A percentile compares a stretch with the other conserved stretches of the same genome.
Evolutionary conservation across 2,113 vertebrate genomes (phyloP).

Genomic region (Arothron firmamentum): DNA sequence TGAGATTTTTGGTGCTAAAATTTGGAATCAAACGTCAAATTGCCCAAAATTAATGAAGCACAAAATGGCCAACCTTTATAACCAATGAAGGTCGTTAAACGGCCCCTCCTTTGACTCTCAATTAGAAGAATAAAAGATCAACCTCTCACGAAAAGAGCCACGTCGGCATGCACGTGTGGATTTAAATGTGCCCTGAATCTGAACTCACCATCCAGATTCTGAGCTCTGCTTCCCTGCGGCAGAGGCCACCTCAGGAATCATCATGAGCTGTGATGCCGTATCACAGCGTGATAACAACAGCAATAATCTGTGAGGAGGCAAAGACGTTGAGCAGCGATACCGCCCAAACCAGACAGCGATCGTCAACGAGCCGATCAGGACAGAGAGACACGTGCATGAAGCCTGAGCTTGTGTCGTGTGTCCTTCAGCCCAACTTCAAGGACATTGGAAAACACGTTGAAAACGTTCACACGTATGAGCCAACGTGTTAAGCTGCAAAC

Average conservation of each 20-base stretch:
- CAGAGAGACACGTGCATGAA: slow-evolving; percentile 10
- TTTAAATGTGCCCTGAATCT: too few relatives aligned
- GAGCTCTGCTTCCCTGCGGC: too few relatives aligned
- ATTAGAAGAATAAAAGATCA: not conserved
- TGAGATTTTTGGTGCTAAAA: not conserved
- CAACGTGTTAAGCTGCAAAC: not conserved
- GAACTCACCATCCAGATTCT: too few relatives aligned
- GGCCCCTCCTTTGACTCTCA: not conserved
- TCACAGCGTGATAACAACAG: slow-evolving; percentile 30
- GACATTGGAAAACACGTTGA: not conserved
- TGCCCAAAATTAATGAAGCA: not conserved
- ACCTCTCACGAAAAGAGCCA: too few relatives aligned
- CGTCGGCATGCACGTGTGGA: too few relatives aligned
- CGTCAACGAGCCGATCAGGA: slow-evolving; percentile 12
- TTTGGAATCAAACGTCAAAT: not conserved
- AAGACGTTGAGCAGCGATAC: slow-evolving; percentile 17
- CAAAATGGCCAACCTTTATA: not conserved
- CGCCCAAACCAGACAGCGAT: not conserved
- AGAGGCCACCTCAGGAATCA: too few relatives aligned
- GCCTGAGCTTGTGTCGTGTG: not conserved
- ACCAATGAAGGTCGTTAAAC: not conserved
- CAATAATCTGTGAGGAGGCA: slow-evolving; percentile 24
- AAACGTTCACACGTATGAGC: slow-evolving; percentile 1
- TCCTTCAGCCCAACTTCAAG: slow-evolving; percentile 10
- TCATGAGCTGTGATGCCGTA: not conserved